Conservation (phyloP, 2,797 vertebrate genomes). For the Calcarius lapponicus region DNA sequence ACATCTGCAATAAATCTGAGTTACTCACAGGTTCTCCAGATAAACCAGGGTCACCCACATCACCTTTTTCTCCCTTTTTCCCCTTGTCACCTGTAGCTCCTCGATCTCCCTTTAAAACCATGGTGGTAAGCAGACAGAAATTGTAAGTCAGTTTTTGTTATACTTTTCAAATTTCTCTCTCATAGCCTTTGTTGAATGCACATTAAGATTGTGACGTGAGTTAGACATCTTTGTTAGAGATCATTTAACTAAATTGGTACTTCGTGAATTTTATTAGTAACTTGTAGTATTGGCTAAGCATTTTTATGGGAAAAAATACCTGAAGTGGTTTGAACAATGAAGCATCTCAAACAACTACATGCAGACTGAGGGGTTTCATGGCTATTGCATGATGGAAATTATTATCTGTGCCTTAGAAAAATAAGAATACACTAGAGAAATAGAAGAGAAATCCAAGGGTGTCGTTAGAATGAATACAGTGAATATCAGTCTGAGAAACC, state of each 20-base stretch:
- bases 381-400: not conserved
- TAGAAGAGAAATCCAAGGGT: not conserved
- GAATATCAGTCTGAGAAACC: not conserved
- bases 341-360: not conserved
- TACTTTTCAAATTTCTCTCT: not conserved
- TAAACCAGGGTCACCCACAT: slow-evolving; percentile 83
- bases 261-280: not conserved
- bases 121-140: not conserved
- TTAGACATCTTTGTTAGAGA: not conserved
- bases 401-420: not conserved
- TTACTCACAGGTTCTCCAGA: slow-evolving; percentile 83
- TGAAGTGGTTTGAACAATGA: not conserved
- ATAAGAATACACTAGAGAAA: not conserved
- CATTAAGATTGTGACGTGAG: not conserved
- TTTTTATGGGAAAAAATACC: not conserved
- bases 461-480: not conserved
- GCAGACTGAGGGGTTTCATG: not conserved
- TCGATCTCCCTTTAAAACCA: slow-evolving; percentile 82
- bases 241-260: not conserved
- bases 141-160: not conserved
- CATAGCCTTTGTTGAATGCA: not conserved
- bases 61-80: slow-evolving; percentile 84
- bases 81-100: slow-evolving; percentile 86
- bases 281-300: not conserved
- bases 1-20: not conserved